These are phyloP conservation scores for Sphyrna mokarran DNA, from an alignment of 2,113 vertebrate genomes.

Conservation along the genomic window DNA sequence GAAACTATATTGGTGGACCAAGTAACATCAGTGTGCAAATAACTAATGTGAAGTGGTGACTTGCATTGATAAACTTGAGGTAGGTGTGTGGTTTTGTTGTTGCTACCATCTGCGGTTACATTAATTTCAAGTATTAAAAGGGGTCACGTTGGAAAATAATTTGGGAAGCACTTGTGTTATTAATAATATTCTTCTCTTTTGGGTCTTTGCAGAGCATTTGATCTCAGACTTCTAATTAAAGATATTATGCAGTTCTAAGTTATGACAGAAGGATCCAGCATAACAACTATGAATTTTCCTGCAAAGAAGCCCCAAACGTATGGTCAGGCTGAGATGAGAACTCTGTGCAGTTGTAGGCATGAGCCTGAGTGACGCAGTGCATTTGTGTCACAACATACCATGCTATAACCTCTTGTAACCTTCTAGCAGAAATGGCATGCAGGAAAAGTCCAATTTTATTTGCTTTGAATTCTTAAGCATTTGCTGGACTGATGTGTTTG, in stretches of 20 bases:
- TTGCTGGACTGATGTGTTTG: background rate
- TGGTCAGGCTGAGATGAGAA: slow-evolving; percentile 3
- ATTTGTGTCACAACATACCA: background rate
- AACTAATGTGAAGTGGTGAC: too few species aligned
- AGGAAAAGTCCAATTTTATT: background rate
- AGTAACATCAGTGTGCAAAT: too few species aligned
- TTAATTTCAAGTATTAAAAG: too few species aligned
- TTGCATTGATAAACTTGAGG: too few species aligned
- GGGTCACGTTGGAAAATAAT: too few species aligned
- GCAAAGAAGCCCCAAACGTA: background rate
- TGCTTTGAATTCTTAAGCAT: background rate
- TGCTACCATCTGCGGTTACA: background rate
- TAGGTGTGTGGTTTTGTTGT: background rate
- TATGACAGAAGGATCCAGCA: background rate
- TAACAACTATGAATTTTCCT: slow-evolving; percentile 1
- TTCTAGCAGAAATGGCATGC: background rate
- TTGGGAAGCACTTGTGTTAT: background rate
- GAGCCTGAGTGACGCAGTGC: background rate
- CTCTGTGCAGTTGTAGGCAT: background rate
- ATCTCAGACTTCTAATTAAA: background rate
- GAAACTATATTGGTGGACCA: too few species aligned
- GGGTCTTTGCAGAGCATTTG: background rate
- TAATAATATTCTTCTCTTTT: background rate
- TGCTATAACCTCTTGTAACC: background rate
- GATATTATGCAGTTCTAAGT: background rate